Base-by-base conservation (phyloP, 2,888 invertebrate species). In the Tinea trinotella region DNA sequence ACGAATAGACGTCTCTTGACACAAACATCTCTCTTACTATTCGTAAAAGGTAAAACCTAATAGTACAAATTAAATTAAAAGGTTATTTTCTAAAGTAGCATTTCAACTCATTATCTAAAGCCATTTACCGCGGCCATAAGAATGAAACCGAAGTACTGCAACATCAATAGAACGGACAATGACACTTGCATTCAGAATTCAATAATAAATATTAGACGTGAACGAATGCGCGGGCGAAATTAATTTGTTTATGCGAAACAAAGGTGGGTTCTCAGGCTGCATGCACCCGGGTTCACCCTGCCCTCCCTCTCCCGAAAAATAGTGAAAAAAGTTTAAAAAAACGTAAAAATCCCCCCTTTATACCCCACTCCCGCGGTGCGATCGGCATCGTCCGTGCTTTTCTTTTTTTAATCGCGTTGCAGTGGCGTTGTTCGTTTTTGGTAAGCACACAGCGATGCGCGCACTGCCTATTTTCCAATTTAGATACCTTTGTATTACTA, bases 211-310 rank as follows among this genome's bases (percentile, higher is more conserved):
- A 83, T 84, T 83, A 83, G 80, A 74, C 79, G 78, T 80, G 81
- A 79, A 78, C 50, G 24, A 82, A 84, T 82, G 82, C 79, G 74
- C 76, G 81, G 73, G 79, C 83, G 78, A 84, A 84, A 85, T 85
- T 85, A 85, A 85, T 85, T 84, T 85, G 84, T 84, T 83, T 85
- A 85, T 85, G 81, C 78, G 84, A 84, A 83, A 84, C 84, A 85
- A 85, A 83, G 84, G 84, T 84, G 80, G 83, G 83, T 71, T 20
- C 40, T 54, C 22, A 35, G 75, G 76, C 76, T 78, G 82, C 71
- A 80, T 82, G 84, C 83, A 78, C 82, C 83, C 82, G 79, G 73
- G 68, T 73, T 76, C 80, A 67, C 80, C 83, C 75, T 72, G 34
- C 49, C 46, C 19, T 12, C 15, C 55, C 82, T 81, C 75, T 81